Evolutionary conservation across 2,797 vertebrate species (phyloP), one percentile per base, ranked within the genome.

Genomic region (Acipenser ruthenus): DNA sequence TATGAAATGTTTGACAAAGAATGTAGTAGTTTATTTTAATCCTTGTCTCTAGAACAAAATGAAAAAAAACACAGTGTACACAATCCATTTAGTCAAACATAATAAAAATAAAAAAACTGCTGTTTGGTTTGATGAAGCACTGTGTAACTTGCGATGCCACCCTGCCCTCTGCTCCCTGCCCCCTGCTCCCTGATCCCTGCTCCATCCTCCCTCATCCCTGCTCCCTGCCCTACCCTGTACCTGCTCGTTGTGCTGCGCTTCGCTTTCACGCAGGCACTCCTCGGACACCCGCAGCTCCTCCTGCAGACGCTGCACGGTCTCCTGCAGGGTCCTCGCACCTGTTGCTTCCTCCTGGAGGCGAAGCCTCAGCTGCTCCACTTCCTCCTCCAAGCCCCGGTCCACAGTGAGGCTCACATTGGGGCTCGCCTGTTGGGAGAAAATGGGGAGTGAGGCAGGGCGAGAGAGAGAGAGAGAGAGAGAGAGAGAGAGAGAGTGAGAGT

Each of bases 301-400:
- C 69, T 82, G 37, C 37, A 37, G 37, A 37, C 37, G 37, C 37
- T 37, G 37, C 37, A 37, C 37, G 37, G 37, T 37, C 37, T 37
- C 37, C 37, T 37, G 81, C 13, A 97, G 84, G 69, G 70, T 78
- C 71, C 56, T 80, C 73, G 83, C 78, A 23, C 71, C 66, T n/a
- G 86, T 75, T 49, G 94, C 89, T 68, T 66, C 88, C 73, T 93
- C 82, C 6, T 71, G 82, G 51, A 96, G 87, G 73, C 86, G 90
- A 69, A 71, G 77, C 79, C 78, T 88, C 47, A 96, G 82, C n/a
- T 84, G 73, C 23, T 87, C 80, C 0, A 85, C 73, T 77, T 93
- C 90, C 49, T 89, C 87, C 64, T 82, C 80, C 0, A 72, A 70
- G 7, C 77, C 82, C 6, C 77, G 68, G 3, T 77, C 66, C 3